Percentiles rank a stretch among this genome's conserved stretches.
These are phyloP conservation scores for Xiphydria camelus DNA, from an alignment of 2,888 invertebrate species.

Conservation along the genomic window DNA sequence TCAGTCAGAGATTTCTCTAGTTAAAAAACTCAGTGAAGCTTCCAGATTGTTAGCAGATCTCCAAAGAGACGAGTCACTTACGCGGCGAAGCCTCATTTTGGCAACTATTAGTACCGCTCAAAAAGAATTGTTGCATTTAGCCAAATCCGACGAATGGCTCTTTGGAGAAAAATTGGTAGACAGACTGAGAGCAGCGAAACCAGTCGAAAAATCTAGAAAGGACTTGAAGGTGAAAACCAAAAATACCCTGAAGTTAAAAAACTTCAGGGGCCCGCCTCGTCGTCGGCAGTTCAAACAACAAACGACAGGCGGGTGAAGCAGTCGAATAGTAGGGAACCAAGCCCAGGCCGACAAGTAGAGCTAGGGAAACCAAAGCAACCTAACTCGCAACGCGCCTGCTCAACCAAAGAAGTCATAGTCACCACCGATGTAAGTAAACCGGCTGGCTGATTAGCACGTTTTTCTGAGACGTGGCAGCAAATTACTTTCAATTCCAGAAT, in stretches of 20 bases:
- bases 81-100: constrained; percentile 14
- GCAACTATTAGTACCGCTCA: constrained; percentile 11
- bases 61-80: too few relatives aligned
- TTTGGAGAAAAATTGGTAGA: neutral
- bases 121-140: constrained; percentile 18
- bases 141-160: neutral
- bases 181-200: neutral
- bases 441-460: constrained; percentile 14
- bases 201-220: neutral
- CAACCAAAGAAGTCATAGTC: too few relatives aligned
- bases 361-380: too few relatives aligned
- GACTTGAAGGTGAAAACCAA: constrained; percentile 15
- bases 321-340: too few relatives aligned
- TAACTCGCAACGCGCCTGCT: too few relatives aligned
- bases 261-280: constrained; percentile 15
- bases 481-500: constrained; percentile 16
- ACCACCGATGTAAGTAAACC: constrained; percentile 24
- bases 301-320: constrained; percentile 9
- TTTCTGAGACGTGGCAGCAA: constrained; percentile 4
- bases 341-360: too few relatives aligned
- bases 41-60: constrained; percentile 18
- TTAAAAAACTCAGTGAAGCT: constrained; percentile 15
- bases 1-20: constrained; percentile 1
- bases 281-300: constrained; percentile 4
- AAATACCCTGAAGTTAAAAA: constrained; percentile 17